Conservation (phyloP, 2,888 invertebrate species). For the Chymomyza amoena region DNA sequence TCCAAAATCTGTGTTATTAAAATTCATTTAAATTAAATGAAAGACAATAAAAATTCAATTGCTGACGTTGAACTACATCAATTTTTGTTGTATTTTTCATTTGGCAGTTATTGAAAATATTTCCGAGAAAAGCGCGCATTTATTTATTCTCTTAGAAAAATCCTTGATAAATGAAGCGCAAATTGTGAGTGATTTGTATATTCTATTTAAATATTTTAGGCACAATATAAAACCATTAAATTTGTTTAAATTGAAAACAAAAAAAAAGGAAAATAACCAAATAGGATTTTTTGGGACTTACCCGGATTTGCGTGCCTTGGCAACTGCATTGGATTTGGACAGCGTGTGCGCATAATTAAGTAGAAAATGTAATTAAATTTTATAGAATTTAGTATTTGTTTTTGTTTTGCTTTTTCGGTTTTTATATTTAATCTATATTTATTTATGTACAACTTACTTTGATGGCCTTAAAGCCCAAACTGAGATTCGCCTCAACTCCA, state of each 20-base stretch:
- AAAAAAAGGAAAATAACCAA: slow-evolving; percentile 3
- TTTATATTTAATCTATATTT: background rate
- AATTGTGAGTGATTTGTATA: slow-evolving; percentile 52
- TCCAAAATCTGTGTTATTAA: background rate
- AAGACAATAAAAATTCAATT: background rate
- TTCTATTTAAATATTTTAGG: slow-evolving; percentile 11
- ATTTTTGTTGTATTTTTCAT: background rate
- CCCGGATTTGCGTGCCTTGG: slow-evolving; percentile 66
- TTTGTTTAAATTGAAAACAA: background rate
- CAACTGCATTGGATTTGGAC: slow-evolving; percentile 36
- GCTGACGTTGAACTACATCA: background rate
- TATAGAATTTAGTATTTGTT: slow-evolving; percentile 46
- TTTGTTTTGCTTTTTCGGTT: slow-evolving; percentile 21
- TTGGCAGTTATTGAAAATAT: background rate
- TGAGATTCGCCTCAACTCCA: slow-evolving; percentile 75
- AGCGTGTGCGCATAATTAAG: slow-evolving; percentile 36
- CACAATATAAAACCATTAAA: slow-evolving; percentile 1
- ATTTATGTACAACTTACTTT: slow-evolving; percentile 66
- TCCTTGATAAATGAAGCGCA: slow-evolving; percentile 67
- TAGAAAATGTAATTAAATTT: slow-evolving; percentile 37
- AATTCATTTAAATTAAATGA: background rate
- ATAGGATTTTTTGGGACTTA: slow-evolving; percentile 44
- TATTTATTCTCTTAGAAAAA: background rate
- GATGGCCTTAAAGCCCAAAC: slow-evolving; percentile 76
- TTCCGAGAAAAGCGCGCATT: background rate